Conservation (phyloP, 2,797 vertebrate genomes). For the Cephalopachus bancanus region DNA sequence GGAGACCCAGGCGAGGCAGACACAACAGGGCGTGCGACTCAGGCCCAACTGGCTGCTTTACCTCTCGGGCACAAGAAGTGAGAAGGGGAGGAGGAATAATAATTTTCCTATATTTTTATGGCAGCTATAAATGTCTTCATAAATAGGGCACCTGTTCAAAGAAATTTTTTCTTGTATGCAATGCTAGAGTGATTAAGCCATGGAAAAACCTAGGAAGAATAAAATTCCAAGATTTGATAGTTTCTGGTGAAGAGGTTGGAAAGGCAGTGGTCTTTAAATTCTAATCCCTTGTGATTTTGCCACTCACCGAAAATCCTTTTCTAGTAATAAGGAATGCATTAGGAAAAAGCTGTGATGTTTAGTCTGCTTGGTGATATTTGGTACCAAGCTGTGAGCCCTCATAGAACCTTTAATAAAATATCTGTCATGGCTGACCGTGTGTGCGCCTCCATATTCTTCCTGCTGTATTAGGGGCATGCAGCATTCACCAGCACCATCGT, state of each 20-base stretch:
- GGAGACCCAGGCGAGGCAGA: constrained; percentile 17
- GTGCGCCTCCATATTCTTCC: neutral
- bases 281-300: constrained; percentile 63
- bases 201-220: constrained; percentile 73
- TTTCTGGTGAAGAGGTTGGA: constrained; percentile 62
- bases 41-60: neutral
- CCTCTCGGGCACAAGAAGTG: constrained; percentile 57
- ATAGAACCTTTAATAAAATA: neutral
- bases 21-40: neutral
- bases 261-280: constrained; percentile 43
- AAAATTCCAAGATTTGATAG: constrained; percentile 69
- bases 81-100: constrained; percentile 62
- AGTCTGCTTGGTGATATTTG: constrained; percentile 10
- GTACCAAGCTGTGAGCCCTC: neutral
- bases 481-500: neutral
- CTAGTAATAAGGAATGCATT: constrained; percentile 5
- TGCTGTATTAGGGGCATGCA: neutral
- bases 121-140: constrained; percentile 72
- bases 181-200: constrained; percentile 72
- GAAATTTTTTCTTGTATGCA: constrained; percentile 66
- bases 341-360: constrained; percentile 20
- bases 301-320: constrained; percentile 3
- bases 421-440: neutral
- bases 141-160: constrained; percentile 77
- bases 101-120: constrained; percentile 74